Conservation (phyloP, 2,797 vertebrate genomes). For the Lutjanus argentimaculatus region DNA sequence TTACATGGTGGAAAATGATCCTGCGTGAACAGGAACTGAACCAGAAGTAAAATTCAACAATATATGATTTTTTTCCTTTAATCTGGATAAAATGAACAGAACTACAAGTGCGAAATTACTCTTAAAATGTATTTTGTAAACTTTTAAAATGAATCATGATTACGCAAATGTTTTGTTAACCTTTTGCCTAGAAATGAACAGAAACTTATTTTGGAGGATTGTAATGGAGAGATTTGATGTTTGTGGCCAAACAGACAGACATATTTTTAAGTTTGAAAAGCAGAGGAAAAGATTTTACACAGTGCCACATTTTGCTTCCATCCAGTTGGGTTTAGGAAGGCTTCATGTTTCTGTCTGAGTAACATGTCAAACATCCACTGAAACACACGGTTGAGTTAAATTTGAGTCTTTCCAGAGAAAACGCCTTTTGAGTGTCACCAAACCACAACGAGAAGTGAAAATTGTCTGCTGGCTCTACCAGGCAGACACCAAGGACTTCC, state of each 20-base stretch:
- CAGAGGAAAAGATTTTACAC: neutral
- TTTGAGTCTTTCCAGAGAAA: slow-evolving; percentile 41
- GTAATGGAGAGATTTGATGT: neutral
- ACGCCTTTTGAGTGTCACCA: slow-evolving; percentile 23
- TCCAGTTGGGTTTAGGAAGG: slow-evolving; percentile 1
- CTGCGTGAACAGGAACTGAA: no score
- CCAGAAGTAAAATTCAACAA: no score
- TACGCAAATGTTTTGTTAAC: neutral
- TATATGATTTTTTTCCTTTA: no score
- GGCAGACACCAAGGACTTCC: neutral
- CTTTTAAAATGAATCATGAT: neutral
- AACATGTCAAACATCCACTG: slow-evolving; percentile 34
- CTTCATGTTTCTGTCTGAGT: slow-evolving; percentile 8
- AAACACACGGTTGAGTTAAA: neutral
- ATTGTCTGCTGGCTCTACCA: slow-evolving; percentile 3
- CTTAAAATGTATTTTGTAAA: neutral
- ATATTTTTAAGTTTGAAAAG: slow-evolving; percentile 1
- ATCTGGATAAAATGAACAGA: no score
- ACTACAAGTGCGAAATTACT: no score
- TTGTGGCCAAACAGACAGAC: neutral
- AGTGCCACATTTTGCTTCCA: neutral
- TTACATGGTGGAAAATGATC: no score
- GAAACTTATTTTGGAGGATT: neutral
- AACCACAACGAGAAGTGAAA: slow-evolving; percentile 44
- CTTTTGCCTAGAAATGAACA: neutral